phyloP scores from a whole-genome alignment of 2,113 vertebrate genomes.

The Thymallus thymallus region DNA sequence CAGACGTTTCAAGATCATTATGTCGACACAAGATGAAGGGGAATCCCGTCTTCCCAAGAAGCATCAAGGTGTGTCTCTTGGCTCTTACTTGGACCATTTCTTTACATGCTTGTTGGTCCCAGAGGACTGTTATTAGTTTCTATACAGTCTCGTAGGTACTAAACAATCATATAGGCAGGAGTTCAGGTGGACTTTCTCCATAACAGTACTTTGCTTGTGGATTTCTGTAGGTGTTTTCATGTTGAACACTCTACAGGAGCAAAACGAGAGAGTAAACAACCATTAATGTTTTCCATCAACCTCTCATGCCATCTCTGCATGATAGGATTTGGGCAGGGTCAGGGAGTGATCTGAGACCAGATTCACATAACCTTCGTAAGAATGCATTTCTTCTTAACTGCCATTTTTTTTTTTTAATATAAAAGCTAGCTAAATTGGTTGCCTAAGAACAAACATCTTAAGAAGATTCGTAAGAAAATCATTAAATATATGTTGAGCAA shows the following conservation, averaged over 20 bases:
- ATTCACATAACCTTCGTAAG: no score
- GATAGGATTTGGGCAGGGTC: no score
- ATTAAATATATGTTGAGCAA: no score
- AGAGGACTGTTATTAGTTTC: not conserved
- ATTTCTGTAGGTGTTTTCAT: conserved; percentile 96
- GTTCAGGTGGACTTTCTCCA: conserved; percentile 90
- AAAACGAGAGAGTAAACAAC: not conserved
- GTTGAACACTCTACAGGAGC: conserved; percentile 87
- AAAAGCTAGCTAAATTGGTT: no score
- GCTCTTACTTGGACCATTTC: not conserved
- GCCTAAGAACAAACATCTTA: no score
- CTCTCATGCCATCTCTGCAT: no score
- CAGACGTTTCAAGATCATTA: not conserved
- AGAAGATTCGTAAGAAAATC: no score
- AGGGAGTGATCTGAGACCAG: no score
- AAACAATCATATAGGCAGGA: conserved; percentile 80
- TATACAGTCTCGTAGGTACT: not conserved
- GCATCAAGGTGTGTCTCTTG: not conserved
- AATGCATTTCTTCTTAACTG: no score
- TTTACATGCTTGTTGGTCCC: no score
- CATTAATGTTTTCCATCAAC: not conserved
- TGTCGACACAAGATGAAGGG: not conserved
- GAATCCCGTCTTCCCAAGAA: not conserved
- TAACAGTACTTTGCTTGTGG: conserved; percentile 94
- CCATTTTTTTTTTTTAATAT: no score